Evolutionary conservation across 2,113 vertebrate species (phyloP).

Genomic region (Sinocyclocheilus grahami): DNA sequence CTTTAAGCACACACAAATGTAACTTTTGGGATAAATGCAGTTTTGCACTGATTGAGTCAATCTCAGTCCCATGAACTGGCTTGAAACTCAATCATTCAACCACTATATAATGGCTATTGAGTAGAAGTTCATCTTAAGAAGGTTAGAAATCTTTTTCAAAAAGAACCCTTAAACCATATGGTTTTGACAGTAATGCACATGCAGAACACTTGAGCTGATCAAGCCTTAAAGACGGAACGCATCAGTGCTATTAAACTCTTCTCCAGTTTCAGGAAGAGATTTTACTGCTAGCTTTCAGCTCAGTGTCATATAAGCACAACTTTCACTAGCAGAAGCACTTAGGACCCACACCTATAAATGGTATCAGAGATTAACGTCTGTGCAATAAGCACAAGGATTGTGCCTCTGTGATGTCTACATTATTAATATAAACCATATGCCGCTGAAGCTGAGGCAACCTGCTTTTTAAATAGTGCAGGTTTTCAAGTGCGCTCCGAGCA

Average conservation of each 20-base stretch:
- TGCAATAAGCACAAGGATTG: slow-evolving; percentile 35
- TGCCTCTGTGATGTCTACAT: slow-evolving; percentile 40
- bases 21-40: neutral
- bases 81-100: neutral
- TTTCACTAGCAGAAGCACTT: slow-evolving; percentile 13
- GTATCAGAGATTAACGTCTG: slow-evolving; percentile 31
- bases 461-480: slow-evolving; percentile 33
- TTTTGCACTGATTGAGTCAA: neutral
- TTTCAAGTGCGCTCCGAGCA: slow-evolving; percentile 29
- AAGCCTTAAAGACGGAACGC: slow-evolving; percentile 32
- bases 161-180: neutral
- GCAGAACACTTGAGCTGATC: slow-evolving; percentile 34
- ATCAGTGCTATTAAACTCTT: slow-evolving; percentile 37
- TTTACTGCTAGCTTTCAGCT: slow-evolving; percentile 35
- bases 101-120: neutral
- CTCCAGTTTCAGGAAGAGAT: slow-evolving; percentile 41
- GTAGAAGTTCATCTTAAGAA: neutral
- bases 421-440: slow-evolving; percentile 54
- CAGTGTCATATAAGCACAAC: slow-evolving; percentile 41
- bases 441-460: slow-evolving; percentile 30
- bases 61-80: neutral
- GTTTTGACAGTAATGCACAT: slow-evolving; percentile 16
- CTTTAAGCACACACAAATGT: neutral
- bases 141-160: neutral
- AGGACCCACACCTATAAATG: slow-evolving; percentile 34